Evolutionary conservation across 1,140 invertebrate species (phyloP).

Genomic region (Caenorhabditis brenneri): DNA sequence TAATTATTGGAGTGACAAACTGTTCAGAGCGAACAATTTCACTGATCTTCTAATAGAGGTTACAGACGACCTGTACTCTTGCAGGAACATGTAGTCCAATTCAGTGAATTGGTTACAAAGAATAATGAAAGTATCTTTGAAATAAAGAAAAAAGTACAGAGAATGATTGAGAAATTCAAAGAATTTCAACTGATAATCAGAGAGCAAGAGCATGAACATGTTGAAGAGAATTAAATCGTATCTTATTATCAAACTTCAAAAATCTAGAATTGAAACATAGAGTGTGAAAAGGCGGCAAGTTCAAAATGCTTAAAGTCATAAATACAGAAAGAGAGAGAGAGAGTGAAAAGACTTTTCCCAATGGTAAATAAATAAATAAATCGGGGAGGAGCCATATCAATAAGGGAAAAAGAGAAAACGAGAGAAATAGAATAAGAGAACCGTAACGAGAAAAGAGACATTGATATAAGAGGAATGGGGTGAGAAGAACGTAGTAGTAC

Average conservation of each 20-base stretch:
- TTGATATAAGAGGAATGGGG: background rate
- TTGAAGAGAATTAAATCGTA: background rate
- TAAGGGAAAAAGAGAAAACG: background rate
- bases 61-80: too few relatives aligned
- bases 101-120: too few relatives aligned
- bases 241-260: background rate
- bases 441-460: background rate
- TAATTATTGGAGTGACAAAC: too few relatives aligned
- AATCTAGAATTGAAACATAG: background rate
- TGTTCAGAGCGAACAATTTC: too few relatives aligned
- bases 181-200: too few relatives aligned
- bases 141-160: too few relatives aligned
- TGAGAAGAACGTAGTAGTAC: background rate
- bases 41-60: too few relatives aligned
- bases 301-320: slow-evolving; percentile 38
- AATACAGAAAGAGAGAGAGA: slow-evolving; percentile 21
- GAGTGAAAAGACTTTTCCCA: background rate
- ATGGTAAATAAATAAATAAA: slow-evolving; percentile 33
- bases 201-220: too few relatives aligned
- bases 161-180: too few relatives aligned
- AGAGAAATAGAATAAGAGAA: background rate
- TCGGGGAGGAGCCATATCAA: background rate
- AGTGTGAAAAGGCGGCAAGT: slow-evolving; percentile 18
- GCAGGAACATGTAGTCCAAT: too few relatives aligned
- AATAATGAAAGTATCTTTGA: too few relatives aligned